Conservation (phyloP, 2,888 invertebrate genomes). For the Noctua janthina region DNA sequence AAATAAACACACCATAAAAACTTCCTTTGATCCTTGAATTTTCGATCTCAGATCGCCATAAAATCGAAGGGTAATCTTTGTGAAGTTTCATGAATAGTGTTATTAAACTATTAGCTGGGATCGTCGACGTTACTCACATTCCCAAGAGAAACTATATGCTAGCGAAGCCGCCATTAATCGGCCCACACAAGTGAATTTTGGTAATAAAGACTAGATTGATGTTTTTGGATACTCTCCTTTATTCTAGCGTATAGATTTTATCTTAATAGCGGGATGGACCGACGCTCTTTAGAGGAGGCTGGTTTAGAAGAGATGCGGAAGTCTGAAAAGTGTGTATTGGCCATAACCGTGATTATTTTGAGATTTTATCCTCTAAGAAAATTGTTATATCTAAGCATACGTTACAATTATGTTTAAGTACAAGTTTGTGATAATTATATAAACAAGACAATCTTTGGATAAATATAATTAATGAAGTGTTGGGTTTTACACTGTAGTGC, state of each 20-base stretch:
- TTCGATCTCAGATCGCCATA: slow-evolving; percentile 61
- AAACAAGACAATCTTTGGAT: background rate
- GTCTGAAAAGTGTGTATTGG: background rate
- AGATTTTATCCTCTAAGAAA: background rate
- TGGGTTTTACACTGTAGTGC: background rate
- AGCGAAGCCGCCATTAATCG: slow-evolving; percentile 43
- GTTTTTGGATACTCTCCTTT: slow-evolving; percentile 39
- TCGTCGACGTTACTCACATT: slow-evolving; percentile 56
- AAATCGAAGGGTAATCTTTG: slow-evolving; percentile 61
- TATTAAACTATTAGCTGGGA: slow-evolving; percentile 67
- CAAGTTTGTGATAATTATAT: background rate
- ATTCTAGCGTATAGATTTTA: slow-evolving; percentile 19
- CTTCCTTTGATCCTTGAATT: slow-evolving; percentile 58
- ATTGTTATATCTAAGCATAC: background rate
- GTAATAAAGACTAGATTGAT: slow-evolving; percentile 55
- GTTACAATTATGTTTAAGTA: background rate
- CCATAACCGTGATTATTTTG: background rate
- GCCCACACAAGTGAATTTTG: slow-evolving; percentile 55
- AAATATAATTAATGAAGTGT: background rate
- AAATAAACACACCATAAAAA: slow-evolving; percentile 63
- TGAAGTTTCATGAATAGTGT: slow-evolving; percentile 60
- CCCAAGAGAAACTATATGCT: slow-evolving; percentile 52
- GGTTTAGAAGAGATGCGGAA: background rate
- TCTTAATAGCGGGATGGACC: background rate
- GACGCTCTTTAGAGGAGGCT: background rate